Base-by-base conservation (phyloP, 1,140 invertebrate species). In the Arion vulgaris region DNA sequence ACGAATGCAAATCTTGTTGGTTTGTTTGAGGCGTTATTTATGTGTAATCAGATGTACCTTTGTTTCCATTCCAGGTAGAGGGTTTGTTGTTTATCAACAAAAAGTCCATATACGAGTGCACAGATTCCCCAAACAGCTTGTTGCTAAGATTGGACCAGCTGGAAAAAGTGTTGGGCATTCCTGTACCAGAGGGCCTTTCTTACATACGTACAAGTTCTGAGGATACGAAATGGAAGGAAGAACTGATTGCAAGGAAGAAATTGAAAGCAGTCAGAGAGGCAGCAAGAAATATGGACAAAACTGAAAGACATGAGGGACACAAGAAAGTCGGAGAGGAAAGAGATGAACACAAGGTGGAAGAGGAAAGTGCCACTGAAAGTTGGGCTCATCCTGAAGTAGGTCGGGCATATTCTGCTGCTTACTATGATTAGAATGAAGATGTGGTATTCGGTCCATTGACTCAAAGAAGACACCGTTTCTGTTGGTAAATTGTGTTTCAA, bases 41-140 rank as follows among this genome's bases (percentile, higher is more conserved):
- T n/a, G n/a, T n/a, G n/a, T n/a, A n/a, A n/a, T n/a, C n/a, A n/a
- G n/a, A n/a, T n/a, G n/a, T n/a, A n/a, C n/a, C n/a, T 38, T 26
- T n/a, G 7, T 36, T 41, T 66, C 2, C 26, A 26, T 53, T 57
- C 9, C 83, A 84, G 83, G 78, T 84, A 34, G 83, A 81, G 32
- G 83, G 83, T 19, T 34, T 84, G 26, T 38, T 84, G 36, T 84
- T 84, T 49, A 74, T 81, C 34, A 71, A 84, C 39, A 81, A 76
- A 57, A 32, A 15, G 0, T 72, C 49, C 53, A 32, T 9, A 11
- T 84, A 84, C 45, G n/a, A 62, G 19, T 41, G 68, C 26, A 38
- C 53, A 26, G 53, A 49, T 62, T 69, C 71, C 0, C 36, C 53
- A 45, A 39, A 51, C 41, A 69, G 77, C 45, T 78, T 84, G 71